Conservation (phyloP, 2,888 invertebrate species). For the Eristalis pertinax region DNA sequence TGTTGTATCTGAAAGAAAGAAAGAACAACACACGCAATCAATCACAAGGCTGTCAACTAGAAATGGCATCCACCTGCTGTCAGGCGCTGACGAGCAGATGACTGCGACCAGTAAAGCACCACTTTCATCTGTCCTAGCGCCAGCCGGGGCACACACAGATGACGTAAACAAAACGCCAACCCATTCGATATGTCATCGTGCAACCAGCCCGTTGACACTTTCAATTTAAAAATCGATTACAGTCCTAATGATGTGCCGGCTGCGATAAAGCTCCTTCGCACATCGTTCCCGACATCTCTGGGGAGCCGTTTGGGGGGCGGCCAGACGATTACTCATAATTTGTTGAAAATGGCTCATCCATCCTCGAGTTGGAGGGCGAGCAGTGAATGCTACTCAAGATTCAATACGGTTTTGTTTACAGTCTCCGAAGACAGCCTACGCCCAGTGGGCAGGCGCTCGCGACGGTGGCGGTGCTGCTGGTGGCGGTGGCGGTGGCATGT, state of each 20-base stretch:
- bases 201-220: not conserved
- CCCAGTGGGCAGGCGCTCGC: not conserved
- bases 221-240: not conserved
- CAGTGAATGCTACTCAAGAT: constrained; percentile 3
- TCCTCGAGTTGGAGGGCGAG: not conserved
- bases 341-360: not conserved
- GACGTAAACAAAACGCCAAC: constrained; percentile 11
- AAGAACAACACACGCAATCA: not conserved
- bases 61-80: constrained; percentile 42
- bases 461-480: no score
- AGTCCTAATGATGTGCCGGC: not conserved
- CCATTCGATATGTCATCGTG: not conserved
- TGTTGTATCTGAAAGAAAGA: constrained; percentile 44
- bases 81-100: constrained; percentile 36
- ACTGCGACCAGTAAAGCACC: constrained; percentile 24
- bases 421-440: not conserved
- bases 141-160: not conserved
- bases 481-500: no score
- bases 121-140: constrained; percentile 35
- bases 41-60: not conserved
- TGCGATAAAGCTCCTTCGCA: not conserved
- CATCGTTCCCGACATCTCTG: not conserved
- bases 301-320: not conserved
- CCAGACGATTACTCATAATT: not conserved
- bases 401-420: constrained; percentile 48